These are phyloP conservation scores for Thecocarcelia acutangulata DNA, from an alignment of 2,888 invertebrate species.

Conservation along the genomic window DNA sequence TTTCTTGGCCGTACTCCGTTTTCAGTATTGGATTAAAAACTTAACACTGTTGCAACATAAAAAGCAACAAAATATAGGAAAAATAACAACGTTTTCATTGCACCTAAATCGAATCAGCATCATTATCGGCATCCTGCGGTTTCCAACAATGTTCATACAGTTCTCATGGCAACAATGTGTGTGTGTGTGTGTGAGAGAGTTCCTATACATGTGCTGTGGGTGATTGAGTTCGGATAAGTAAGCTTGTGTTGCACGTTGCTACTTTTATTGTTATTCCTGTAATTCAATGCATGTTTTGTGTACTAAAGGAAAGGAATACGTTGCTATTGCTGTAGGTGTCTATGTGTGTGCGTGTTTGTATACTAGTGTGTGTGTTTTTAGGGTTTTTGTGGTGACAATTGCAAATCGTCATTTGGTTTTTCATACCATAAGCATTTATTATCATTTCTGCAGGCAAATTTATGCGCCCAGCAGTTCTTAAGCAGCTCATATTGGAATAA, in stretches of 20 bases:
- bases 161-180: background rate
- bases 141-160: slow-evolving; percentile 40
- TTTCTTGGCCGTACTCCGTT: background rate
- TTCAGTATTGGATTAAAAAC: slow-evolving; percentile 39
- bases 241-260: slow-evolving; percentile 20
- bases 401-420: slow-evolving; percentile 64
- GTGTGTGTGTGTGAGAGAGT: background rate
- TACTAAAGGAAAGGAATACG: slow-evolving; percentile 14
- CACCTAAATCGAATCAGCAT: slow-evolving; percentile 51
- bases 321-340: background rate
- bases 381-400: slow-evolving; percentile 63
- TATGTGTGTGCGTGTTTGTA: background rate
- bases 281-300: slow-evolving; percentile 57
- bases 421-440: slow-evolving; percentile 23
- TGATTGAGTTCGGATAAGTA: background rate
- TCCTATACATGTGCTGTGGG: background rate
- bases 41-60: slow-evolving; percentile 20
- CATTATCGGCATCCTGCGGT: slow-evolving; percentile 62
- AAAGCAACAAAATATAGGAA: background rate
- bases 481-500: background rate
- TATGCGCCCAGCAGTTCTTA: background rate
- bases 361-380: slow-evolving; percentile 23
- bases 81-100: slow-evolving; percentile 21
- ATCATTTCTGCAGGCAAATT: background rate
- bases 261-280: slow-evolving; percentile 41